These are phyloP conservation scores for Lasaia peninsularis DNA, from an alignment of 1,140 invertebrate species.

Conservation along the genomic window DNA sequence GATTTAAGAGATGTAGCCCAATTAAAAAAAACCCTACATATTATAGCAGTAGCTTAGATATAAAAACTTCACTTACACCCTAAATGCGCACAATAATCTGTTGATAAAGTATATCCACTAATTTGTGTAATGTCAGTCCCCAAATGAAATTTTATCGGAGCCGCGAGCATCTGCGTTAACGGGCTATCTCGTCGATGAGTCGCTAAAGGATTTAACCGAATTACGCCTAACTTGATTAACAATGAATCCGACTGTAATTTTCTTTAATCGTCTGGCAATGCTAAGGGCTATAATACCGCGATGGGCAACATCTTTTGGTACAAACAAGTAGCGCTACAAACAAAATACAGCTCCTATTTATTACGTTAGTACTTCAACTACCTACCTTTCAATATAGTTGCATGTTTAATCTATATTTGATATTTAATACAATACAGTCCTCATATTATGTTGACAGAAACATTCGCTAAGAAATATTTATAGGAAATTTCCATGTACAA, in stretches of 20 bases:
- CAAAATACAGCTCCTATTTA: too few relatives aligned
- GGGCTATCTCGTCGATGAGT: constrained; percentile 47
- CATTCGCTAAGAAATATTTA: too few relatives aligned
- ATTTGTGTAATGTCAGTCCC: constrained; percentile 28
- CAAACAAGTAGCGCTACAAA: too few relatives aligned
- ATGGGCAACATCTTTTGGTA: too few relatives aligned
- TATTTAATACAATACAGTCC: too few relatives aligned
- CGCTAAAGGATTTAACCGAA: constrained; percentile 44
- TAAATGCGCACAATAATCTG: background rate
- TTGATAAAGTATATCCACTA: constrained; percentile 19
- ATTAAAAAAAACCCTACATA: too few relatives aligned
- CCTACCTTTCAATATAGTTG: too few relatives aligned
- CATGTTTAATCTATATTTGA: too few relatives aligned
- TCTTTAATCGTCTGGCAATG: constrained; percentile 32
- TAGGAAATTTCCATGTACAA: too few relatives aligned
- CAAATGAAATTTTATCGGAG: constrained; percentile 34
- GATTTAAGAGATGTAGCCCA: too few relatives aligned
- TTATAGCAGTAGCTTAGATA: background rate
- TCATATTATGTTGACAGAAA: too few relatives aligned
- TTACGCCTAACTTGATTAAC: constrained; percentile 57
- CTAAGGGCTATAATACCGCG: background rate
- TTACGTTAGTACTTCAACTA: too few relatives aligned
- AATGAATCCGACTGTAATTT: constrained; percentile 42
- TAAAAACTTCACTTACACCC: background rate
- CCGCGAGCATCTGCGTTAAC: constrained; percentile 36